phyloP scores from a whole-genome alignment of 2,113 vertebrate species.

The Nothocercus julius region DNA sequence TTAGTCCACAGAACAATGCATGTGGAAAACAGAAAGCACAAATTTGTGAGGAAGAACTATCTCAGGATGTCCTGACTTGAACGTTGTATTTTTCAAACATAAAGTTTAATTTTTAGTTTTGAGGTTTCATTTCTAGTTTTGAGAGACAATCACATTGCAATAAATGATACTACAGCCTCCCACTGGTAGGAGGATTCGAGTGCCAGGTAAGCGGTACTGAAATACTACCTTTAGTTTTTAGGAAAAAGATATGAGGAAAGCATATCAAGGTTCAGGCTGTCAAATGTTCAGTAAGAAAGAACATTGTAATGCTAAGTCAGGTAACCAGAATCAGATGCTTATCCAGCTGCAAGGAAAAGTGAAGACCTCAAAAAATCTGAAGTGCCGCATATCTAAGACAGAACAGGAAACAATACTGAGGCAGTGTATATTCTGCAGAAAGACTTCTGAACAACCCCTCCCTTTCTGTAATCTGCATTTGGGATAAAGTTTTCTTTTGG shows the following conservation, averaged over 20 bases:
- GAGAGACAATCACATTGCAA: background rate
- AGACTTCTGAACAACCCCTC: background rate
- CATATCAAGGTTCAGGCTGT: background rate
- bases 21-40: background rate
- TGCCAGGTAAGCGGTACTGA: background rate
- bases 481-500: background rate
- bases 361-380: background rate
- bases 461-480: background rate
- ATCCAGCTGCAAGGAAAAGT: background rate
- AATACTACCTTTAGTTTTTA: background rate
- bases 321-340: background rate
- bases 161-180: background rate
- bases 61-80: background rate
- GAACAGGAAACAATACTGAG: background rate
- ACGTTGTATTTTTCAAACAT: background rate
- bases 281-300: background rate
- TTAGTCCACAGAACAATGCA: background rate
- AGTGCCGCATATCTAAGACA: background rate
- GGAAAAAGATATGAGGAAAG: background rate
- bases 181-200: accelerated
- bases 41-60: background rate
- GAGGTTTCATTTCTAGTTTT: background rate
- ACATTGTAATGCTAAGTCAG: background rate
- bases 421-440: background rate
- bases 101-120: background rate